phyloP scores from a whole-genome alignment of 2,888 invertebrate species.

The Trichopria drosophilae region DNA sequence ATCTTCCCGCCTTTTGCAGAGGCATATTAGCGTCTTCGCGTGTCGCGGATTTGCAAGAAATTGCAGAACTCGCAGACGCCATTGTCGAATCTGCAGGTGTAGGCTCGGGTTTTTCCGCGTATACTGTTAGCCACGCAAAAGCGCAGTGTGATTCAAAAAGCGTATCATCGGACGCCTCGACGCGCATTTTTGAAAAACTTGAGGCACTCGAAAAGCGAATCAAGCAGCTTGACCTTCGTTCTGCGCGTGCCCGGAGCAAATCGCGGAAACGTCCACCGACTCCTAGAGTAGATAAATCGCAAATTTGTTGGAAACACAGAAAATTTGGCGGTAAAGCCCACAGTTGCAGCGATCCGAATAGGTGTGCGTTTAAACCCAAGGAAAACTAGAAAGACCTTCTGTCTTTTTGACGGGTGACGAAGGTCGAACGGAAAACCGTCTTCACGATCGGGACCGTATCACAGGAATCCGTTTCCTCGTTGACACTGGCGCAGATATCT shows the following conservation, averaged over 20 bases:
- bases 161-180: too few relatives aligned
- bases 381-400: slow-evolving; percentile 6
- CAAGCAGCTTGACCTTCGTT: too few relatives aligned
- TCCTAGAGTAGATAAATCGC: not conserved
- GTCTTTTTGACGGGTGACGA: not conserved
- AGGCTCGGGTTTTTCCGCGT: not conserved
- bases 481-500: too few relatives aligned
- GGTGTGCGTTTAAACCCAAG: not conserved
- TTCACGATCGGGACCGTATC: too few relatives aligned
- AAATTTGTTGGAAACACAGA: slow-evolving; percentile 11
- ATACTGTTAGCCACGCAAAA: too few relatives aligned
- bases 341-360: slow-evolving; percentile 21
- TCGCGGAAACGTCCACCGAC: too few relatives aligned
- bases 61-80: slow-evolving; percentile 15
- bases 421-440: not conserved
- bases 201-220: too few relatives aligned
- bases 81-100: not conserved
- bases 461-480: too few relatives aligned
- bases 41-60: slow-evolving; percentile 9
- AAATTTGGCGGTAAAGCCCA: slow-evolving; percentile 20
- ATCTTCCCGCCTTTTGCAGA: slow-evolving; percentile 13
- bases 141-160: too few relatives aligned
- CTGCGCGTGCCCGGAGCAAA: too few relatives aligned
- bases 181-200: too few relatives aligned
- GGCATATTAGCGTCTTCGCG: slow-evolving; percentile 8